These are phyloP conservation scores for Agrochola circellaris DNA, from an alignment of 2,888 invertebrate species.

Conservation along the genomic window DNA sequence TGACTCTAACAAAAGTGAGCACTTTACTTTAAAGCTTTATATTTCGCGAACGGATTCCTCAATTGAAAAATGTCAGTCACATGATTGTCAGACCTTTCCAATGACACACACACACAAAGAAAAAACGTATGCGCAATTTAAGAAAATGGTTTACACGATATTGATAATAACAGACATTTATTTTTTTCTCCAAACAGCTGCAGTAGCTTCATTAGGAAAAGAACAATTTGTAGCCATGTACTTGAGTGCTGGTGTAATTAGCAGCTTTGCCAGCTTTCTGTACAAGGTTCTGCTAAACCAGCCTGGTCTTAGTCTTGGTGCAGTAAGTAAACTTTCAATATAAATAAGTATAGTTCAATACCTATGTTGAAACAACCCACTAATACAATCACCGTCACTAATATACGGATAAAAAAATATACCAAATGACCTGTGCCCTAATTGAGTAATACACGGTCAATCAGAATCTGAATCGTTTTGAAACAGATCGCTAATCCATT, in stretches of 20 bases:
- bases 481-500: no score
- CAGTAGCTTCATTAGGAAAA: conserved; percentile 94
- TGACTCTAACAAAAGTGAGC: no score
- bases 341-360: neutral
- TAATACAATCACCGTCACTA: no score
- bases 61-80: no score
- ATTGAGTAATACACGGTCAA: no score
- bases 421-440: neutral
- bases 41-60: no score
- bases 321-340: conserved; percentile 92
- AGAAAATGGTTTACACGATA: neutral
- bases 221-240: conserved; percentile 98
- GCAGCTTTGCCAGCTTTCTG: conserved; percentile 95
- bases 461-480: no score
- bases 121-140: no score
- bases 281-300: conserved; percentile 93
- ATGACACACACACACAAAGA: no score
- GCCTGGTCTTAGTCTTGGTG: conserved; percentile 96
- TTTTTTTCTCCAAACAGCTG: conserved; percentile 85
- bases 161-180: neutral
- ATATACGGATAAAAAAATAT: neutral
- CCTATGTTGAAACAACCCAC: neutral
- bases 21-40: no score
- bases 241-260: conserved; percentile 96
- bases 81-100: no score